These are phyloP conservation scores for Sphaeramia orbicularis DNA, from an alignment of 2,797 vertebrate species.

Conservation along the genomic window DNA sequence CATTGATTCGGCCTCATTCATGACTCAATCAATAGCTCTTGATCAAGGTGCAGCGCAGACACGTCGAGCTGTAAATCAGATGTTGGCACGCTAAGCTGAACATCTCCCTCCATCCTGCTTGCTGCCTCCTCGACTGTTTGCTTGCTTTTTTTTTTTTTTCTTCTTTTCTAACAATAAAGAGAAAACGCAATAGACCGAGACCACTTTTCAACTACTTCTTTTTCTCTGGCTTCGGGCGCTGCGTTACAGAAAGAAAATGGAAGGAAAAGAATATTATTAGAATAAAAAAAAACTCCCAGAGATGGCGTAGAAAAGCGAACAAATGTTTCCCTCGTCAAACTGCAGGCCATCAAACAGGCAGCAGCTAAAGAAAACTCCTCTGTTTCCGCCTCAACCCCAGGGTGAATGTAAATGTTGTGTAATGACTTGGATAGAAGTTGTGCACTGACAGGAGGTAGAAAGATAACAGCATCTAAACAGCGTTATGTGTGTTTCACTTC, in stretches of 20 bases:
- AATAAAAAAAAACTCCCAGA: slow-evolving; percentile 30
- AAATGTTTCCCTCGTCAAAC: background rate
- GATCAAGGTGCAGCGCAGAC: slow-evolving; percentile 50
- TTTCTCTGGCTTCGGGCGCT: slow-evolving; percentile 14
- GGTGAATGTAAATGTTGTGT: background rate
- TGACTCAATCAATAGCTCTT: slow-evolving; percentile 62
- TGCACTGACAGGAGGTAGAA: background rate
- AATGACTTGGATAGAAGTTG: background rate
- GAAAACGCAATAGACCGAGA: slow-evolving; percentile 6
- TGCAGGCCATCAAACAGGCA: background rate
- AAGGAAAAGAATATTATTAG: slow-evolving; percentile 17
- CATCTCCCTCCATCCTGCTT: slow-evolving; percentile 9
- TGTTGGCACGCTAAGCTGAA: slow-evolving; percentile 18
- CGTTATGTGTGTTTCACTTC: background rate
- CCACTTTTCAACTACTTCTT: slow-evolving; percentile 9
- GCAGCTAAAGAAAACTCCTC: background rate
- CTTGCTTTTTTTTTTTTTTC: slow-evolving; percentile 30
- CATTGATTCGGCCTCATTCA: slow-evolving; percentile 68
- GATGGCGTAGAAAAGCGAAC: slow-evolving; percentile 9
- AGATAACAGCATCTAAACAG: background rate
- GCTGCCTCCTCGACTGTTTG: slow-evolving; percentile 2
- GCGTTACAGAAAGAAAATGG: background rate
- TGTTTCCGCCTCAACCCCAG: background rate
- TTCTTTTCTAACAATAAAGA: slow-evolving; percentile 21
- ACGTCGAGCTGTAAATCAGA: slow-evolving; percentile 52